Evolutionary conservation across 2,797 vertebrate species (phyloP), one percentile per base, ranked within the genome.

Genomic region (Agapornis canus): DNA sequence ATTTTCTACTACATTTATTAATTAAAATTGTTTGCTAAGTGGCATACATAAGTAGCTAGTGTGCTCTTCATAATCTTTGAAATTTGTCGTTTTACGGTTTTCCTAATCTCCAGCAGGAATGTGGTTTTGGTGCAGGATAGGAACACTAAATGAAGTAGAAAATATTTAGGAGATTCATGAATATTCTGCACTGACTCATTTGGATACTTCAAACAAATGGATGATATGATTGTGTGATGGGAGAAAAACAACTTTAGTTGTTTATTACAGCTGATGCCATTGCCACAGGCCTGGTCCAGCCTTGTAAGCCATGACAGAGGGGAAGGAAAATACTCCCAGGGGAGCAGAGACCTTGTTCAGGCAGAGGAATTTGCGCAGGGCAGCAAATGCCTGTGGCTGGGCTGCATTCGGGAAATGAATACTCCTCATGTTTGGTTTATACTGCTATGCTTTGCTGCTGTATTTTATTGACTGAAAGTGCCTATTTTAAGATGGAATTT

Each of bases 181-280:
- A 29, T 22, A 6, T 42, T 57, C n/a, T 54, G 49, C 60, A 40
- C 11, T 19, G 40, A 52, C n/a, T 59, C 51, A 2, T 8, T 5
- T 11, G 61, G 52, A 12, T 9, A 17, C 48, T 37, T 49, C 51
- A 45, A 20, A 32, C 15, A 25, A 54, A 54, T 0, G 13, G 68
- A 47, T 2, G 2, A 3, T 1, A 26, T 0, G 5, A 20, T 16
- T 26, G 2, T 0, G 21, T 0, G 56, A 15, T 1, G 51, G 57
- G 45, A 57, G 70, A 35, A 13, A 48, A 79, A 14, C 2, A 8
- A 25, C 14, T 18, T 22, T 1, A 20, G 40, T 19, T 32, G 1
- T 31, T 47, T 11, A 2, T 59, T 47, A 10, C 1, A 51, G 17
- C 42, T 8, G 70, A 8, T 61, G 54, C 25, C 42, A 2, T 11